Percentiles rank a stretch among this genome's conserved stretches.
phyloP scores from a whole-genome alignment of 2,797 vertebrate species.

The Coreius guichenoti region DNA sequence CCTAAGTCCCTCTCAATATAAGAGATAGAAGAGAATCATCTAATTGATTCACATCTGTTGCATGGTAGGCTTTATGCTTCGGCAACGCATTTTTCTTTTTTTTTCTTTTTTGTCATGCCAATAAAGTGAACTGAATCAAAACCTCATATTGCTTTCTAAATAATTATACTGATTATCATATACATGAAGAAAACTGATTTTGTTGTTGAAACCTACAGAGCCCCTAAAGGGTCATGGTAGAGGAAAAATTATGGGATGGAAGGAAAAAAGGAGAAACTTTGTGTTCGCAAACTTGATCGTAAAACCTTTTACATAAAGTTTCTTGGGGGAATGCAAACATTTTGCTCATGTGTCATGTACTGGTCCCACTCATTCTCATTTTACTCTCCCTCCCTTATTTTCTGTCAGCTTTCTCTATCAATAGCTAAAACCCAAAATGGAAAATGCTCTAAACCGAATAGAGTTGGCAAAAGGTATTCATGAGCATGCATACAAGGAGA shows the following conservation, averaged over 20 bases:
- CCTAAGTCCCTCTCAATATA: background rate
- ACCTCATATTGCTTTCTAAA: background rate
- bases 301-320: no score
- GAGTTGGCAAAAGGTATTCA: background rate
- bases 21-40: background rate
- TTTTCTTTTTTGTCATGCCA: background rate
- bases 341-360: background rate
- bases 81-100: no score
- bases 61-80: background rate
- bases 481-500: constrained; percentile 7
- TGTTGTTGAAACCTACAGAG: background rate
- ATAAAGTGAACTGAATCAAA: background rate
- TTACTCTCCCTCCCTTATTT: background rate
- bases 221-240: no score
- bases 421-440: background rate
- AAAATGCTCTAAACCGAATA: background rate
- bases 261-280: no score
- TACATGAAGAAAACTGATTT: background rate
- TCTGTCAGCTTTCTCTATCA: background rate
- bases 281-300: background rate
- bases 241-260: no score
- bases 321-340: no score
- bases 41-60: background rate
- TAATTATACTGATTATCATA: background rate
- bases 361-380: background rate